A percentile compares a stretch with the other conserved stretches of the same genome.
These are phyloP conservation scores for Zeugodacus cucurbitae DNA, from an alignment of 1,140 invertebrate species.

Conservation along the genomic window DNA sequence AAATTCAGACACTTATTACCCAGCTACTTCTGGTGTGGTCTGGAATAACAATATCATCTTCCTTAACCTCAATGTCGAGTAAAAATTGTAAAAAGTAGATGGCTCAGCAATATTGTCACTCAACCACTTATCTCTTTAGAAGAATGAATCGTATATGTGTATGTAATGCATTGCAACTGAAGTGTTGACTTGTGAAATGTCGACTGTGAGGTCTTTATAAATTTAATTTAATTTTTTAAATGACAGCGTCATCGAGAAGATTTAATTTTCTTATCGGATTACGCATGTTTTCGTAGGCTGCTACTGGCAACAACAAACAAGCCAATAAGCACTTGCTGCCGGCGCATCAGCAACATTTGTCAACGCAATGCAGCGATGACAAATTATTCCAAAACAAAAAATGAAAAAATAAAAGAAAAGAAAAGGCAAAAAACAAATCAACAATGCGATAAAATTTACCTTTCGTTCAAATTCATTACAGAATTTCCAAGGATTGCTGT, in stretches of 20 bases:
- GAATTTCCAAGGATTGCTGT: constrained; percentile 21
- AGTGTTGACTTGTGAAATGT: not conserved
- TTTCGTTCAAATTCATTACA: not conserved
- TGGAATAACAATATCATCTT: too few relatives aligned
- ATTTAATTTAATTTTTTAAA: constrained; percentile 23
- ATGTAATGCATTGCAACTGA: not conserved
- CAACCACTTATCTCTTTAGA: not conserved
- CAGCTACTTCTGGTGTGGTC: too few relatives aligned
- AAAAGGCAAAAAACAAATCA: not conserved
- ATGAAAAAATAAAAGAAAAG: not conserved
- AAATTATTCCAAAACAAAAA: not conserved
- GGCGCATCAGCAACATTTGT: not conserved
- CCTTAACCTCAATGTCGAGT: too few relatives aligned
- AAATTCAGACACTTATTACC: too few relatives aligned
- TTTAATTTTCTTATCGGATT: constrained; percentile 38
- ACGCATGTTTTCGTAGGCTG: constrained; percentile 29
- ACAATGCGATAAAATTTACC: not conserved
- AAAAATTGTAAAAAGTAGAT: not conserved
- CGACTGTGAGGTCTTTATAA: constrained; percentile 36
- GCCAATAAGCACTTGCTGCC: not conserved
- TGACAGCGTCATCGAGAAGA: constrained; percentile 24
- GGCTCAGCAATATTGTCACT: not conserved
- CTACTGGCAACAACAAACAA: not conserved
- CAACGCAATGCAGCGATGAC: not conserved
- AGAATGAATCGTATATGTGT: not conserved